Conservation (phyloP, 1,140 invertebrate species). For the Atopsyche davidsoni region DNA sequence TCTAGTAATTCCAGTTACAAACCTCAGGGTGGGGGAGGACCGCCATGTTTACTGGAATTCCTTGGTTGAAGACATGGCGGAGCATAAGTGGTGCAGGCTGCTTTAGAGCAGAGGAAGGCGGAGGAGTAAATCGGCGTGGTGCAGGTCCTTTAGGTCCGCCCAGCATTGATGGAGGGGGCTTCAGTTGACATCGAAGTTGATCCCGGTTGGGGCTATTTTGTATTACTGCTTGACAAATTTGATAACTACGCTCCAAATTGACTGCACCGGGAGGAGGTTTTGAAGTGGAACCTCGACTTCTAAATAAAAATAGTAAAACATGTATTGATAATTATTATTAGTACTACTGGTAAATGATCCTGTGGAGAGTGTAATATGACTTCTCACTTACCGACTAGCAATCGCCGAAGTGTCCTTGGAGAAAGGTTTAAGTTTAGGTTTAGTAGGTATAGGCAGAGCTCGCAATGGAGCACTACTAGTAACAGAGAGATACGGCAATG, state of each 20-base stretch:
- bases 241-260: constrained; percentile 88
- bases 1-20: no score
- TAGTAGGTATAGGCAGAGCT: constrained; percentile 14
- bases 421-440: constrained; percentile 21
- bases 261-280: constrained; percentile 81
- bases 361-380: not conserved
- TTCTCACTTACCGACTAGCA: constrained; percentile 7
- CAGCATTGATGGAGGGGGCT: constrained; percentile 73
- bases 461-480: constrained; percentile 10
- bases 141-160: constrained; percentile 34
- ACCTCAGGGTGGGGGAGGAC: constrained; percentile 49
- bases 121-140: constrained; percentile 28
- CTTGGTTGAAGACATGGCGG: constrained; percentile 52
- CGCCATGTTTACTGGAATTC: constrained; percentile 52
- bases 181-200: constrained; percentile 77
- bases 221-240: constrained; percentile 93
- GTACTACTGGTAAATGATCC: constrained; percentile 1
- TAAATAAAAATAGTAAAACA: constrained; percentile 29
- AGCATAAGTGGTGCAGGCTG: constrained; percentile 47
- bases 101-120: constrained; percentile 25
- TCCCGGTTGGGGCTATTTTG: constrained; percentile 86
- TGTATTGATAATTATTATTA: constrained; percentile 4
- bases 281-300: constrained; percentile 48
- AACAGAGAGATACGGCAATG: constrained; percentile 18
- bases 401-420: constrained; percentile 13